phyloP scores from a whole-genome alignment of 2,888 invertebrate genomes.

The Parnassius orleans region DNA sequence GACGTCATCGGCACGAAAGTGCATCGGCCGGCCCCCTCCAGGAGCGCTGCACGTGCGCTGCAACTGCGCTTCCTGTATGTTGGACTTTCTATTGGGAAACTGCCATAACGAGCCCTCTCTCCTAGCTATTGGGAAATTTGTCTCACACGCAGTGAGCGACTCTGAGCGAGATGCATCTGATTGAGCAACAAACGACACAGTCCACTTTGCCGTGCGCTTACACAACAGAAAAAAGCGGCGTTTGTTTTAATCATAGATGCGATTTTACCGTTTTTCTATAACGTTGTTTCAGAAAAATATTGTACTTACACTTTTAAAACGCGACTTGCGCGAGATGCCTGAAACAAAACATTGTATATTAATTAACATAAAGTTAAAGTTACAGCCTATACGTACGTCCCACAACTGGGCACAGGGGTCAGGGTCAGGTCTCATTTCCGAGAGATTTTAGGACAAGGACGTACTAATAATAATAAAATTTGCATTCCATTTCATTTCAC shows the following conservation, averaged over 20 bases:
- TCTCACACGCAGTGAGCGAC: conserved; percentile 62
- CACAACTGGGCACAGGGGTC: no score
- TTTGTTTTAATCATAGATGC: conserved; percentile 30
- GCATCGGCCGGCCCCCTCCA: conserved; percentile 73
- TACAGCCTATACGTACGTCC: no score
- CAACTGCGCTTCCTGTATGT: conserved; percentile 66
- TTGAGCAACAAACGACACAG: conserved; percentile 63
- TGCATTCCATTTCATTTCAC: no score
- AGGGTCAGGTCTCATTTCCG: no score
- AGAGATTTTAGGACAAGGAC: no score
- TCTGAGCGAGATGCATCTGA: conserved; percentile 71
- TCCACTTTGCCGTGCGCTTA: conserved; percentile 59
- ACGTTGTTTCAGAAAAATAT: neutral
- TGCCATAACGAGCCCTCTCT: conserved; percentile 51
- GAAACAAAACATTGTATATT: conserved; percentile 39
- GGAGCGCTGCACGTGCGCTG: conserved; percentile 33
- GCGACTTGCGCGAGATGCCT: conserved; percentile 44
- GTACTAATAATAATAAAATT: no score
- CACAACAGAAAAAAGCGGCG: conserved; percentile 50
- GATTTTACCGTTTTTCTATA: conserved; percentile 13
- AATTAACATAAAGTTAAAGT: no score
- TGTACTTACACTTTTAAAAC: conserved; percentile 63
- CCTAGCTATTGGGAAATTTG: conserved; percentile 60
- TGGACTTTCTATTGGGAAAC: conserved; percentile 80
- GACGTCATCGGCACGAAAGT: conserved; percentile 78